Base-by-base conservation (phyloP, 2,888 invertebrate species). In the Formica aserva region DNA sequence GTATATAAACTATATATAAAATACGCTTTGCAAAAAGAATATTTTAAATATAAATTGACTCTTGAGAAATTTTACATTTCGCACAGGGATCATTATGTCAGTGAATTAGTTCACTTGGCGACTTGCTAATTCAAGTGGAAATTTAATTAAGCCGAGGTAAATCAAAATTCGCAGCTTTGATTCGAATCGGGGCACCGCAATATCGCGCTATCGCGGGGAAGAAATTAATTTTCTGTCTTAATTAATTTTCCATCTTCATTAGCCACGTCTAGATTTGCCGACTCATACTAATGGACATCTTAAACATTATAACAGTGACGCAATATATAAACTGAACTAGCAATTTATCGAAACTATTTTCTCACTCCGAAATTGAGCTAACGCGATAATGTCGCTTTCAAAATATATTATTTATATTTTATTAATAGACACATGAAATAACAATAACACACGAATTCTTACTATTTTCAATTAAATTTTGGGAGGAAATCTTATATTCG, bases 171-270 rank as follows among this genome's bases (percentile, higher is more conserved):
- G 72, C 60, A 72, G 60, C 60, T 80, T 80, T 80, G 78, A 80
- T 71, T 72, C 71, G 78, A 60, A 71, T 80, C 78, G 35, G 60
- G 45, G 22, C 45, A 62, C 78, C 71, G 72, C 78, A 71, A 71
- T 80, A 80, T 45, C 78, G 60, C 57, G 22, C 57, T 60, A 60
- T 76, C 67, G 41, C 62, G 38, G n/a, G 38, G 32, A 65, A 57
- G 77, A n/a, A 83, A 67, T 83, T 83, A 78, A 78, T 77, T 83
- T 83, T 57, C 60, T 41, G 67, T 77, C 83, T 77, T 67, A 67
- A 83, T 83, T 83, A 83, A 78, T 83, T 83, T 83, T 77, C 67
- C 69, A 62, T 67, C 78, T 67, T 83, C 78, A 77, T 83, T 83
- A 83, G 52, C 67, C 45, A 38, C 66, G 45, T 76, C 78, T 72